Base-by-base conservation (phyloP, 2,888 invertebrate genomes). In the Gonocerus acuteangulatus region DNA sequence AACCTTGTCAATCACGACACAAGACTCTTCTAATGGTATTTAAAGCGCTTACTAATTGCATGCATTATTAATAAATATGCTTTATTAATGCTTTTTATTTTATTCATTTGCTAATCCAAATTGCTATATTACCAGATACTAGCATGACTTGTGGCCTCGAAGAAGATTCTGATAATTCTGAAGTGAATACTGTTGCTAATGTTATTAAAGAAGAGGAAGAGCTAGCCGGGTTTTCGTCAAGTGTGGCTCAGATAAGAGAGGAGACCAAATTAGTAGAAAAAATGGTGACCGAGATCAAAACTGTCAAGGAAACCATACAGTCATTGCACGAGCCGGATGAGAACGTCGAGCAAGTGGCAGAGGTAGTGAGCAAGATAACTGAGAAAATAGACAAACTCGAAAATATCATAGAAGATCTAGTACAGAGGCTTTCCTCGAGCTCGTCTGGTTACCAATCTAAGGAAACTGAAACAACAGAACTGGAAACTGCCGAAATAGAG, bases 361-460 rank as follows among this genome's bases (percentile, higher is more conserved):
- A 61, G 9, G 65, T 60, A 15, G 65, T 65, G 1, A 42, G 63
- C 1, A 59, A 65, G 48, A 64, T 65, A 27, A 65, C 63, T 16
- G 54, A 64, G 19, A 65, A 65, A 60, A 65, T 65, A 27, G 63
- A 64, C 61, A 23, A 56, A 11, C 52, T 65, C 3, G 65, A 65
- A 56, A 57, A 42, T 39, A 64, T 64, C 16, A 64, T 65, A 6
- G 63, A 65, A 48, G 51, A 61, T 32, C 48, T 65, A 13, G 63
- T 63, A 11, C 59, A 61, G 27, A 61, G 48, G 48, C 36, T 65
- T 18, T 54, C 32, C 9, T 19, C 57, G 16, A 51, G 60, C 13
- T 48, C 56, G 4, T 54, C 54, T 39, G 54, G 54, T 7, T 54
- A 23, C 21, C 22, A 39, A 39, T 54, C 54, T 19, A 54, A 54